phyloP scores from a whole-genome alignment of 2,113 vertebrate genomes.

The Gymnorhina tibicen region DNA sequence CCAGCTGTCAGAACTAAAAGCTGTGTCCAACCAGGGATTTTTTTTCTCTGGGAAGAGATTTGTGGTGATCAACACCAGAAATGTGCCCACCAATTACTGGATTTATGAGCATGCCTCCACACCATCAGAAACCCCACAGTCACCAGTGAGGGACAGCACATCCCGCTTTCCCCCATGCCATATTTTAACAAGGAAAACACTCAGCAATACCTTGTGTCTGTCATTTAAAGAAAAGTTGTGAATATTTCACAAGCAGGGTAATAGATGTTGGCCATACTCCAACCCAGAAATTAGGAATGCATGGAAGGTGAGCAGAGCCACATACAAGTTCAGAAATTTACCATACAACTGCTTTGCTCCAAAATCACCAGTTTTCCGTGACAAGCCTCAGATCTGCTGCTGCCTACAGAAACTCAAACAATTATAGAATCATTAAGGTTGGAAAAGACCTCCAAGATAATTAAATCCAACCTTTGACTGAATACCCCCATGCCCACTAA shows the following conservation, averaged over 20 bases:
- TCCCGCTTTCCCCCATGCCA: accelerated
- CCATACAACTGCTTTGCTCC: not conserved
- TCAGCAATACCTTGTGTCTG: not conserved
- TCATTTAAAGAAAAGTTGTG: not conserved
- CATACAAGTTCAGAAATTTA: not conserved
- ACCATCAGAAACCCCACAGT: accelerated
- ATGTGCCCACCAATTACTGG: not conserved
- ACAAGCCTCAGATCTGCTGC: not conserved
- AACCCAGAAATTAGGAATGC: not conserved
- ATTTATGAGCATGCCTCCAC: not conserved
- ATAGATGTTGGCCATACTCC: not conserved
- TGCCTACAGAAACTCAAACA: not conserved
- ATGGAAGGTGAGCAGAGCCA: not conserved
- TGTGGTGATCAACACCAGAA: not conserved
- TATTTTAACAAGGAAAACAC: not conserved
- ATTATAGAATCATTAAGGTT: not conserved
- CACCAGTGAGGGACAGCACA: not conserved
- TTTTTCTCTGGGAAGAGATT: not conserved
- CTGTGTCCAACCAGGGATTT: not conserved
- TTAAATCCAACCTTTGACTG: not conserved
- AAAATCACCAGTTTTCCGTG: not conserved
- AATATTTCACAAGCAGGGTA: not conserved
- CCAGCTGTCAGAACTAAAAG: not conserved
- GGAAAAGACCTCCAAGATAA: not conserved
- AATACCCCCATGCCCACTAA: not conserved